Evolutionary conservation across 1,140 invertebrate species (phyloP), one percentile per base, ranked within the genome.

Genomic region (Lepidurus packardi): DNA sequence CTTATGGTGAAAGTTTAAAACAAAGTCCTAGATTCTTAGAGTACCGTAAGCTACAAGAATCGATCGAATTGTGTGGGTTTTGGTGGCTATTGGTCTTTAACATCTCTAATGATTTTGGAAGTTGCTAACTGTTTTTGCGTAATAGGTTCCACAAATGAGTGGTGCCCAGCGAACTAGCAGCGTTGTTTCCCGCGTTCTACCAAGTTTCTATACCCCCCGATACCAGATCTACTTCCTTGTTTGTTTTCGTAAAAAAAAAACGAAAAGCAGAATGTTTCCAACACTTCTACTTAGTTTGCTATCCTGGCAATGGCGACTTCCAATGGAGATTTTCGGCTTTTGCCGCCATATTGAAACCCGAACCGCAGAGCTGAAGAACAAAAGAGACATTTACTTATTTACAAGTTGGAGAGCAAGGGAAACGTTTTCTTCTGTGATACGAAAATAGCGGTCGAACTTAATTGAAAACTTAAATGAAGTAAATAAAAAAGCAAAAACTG

Each of bases 371-470:
- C 21, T 65, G 13, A 21, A 1, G 13, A 65, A 21, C 16, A 65
- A 5, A 65, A n/a, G 13, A 65, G 34, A 65, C 16, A 65, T 9
- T 65, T 65, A 7, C 21, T n/a, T 47, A 13, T 13, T 13, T 16
- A 21, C 21, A n/a, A 65, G 16, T n/a, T 65, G 21, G 53, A 65
- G 8, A 65, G 53, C 13, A n/a, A 65, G 16, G 53, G 53, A 16
- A 65, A 65, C 53, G 53, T 65, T 65, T 65, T 65, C 53, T 65
- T 65, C 53, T 65, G 53, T 65, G 53, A 65, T 65, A 65, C 16
- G 16, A 21, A 65, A 65, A 16, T 65, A 65, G 53, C 53, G 53
- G 53, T 65, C 21, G 53, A 65, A 65, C n/a, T 65, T 65, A 9
- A 65, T 65, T 47, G 45, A 47, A 47, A 16, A 65, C 53, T 34